Evolutionary conservation across 2,888 invertebrate genomes (phyloP).

Genomic region (Stegana nigrithorax): DNA sequence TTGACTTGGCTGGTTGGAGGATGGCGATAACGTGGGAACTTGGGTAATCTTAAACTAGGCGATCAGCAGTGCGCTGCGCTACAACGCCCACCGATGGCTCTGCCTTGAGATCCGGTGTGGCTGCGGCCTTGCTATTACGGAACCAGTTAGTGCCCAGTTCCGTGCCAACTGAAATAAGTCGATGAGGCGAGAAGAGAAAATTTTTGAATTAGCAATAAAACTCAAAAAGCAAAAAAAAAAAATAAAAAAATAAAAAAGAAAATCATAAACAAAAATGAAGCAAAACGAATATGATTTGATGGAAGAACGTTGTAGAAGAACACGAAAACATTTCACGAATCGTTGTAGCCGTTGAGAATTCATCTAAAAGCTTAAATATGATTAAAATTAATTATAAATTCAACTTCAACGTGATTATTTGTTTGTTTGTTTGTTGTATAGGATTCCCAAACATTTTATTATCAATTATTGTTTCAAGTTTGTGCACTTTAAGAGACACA

Average conservation of each 20-base stretch:
- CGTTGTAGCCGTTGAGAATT: slow-evolving; percentile 17
- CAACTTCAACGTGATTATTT: too few species aligned
- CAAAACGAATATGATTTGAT: slow-evolving; percentile 13
- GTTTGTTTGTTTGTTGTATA: too few species aligned
- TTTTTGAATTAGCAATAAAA: slow-evolving; percentile 11
- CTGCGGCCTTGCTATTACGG: slow-evolving; percentile 38
- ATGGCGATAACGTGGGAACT: neutral
- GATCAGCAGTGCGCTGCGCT: slow-evolving; percentile 52
- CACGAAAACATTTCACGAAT: slow-evolving; percentile 11
- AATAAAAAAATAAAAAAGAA: too few species aligned
- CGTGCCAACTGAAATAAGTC: slow-evolving; percentile 54
- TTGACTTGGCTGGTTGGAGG: neutral
- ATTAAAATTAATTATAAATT: too few species aligned
- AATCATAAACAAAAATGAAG: too few species aligned
- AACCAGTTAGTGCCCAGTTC: slow-evolving; percentile 50
- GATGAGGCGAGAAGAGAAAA: slow-evolving; percentile 29
- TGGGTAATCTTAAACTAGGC: slow-evolving; percentile 38
- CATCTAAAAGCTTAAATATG: too few species aligned
- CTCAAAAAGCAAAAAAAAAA: slow-evolving; percentile 23
- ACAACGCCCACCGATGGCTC: slow-evolving; percentile 50
- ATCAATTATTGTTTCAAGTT: too few species aligned
- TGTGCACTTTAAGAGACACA: too few species aligned
- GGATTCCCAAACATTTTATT: too few species aligned
- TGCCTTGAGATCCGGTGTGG: neutral
- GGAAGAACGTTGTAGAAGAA: slow-evolving; percentile 16